phyloP scores from a whole-genome alignment of 1,140 invertebrate genomes.

The Teleogryllus occipitalis region DNA sequence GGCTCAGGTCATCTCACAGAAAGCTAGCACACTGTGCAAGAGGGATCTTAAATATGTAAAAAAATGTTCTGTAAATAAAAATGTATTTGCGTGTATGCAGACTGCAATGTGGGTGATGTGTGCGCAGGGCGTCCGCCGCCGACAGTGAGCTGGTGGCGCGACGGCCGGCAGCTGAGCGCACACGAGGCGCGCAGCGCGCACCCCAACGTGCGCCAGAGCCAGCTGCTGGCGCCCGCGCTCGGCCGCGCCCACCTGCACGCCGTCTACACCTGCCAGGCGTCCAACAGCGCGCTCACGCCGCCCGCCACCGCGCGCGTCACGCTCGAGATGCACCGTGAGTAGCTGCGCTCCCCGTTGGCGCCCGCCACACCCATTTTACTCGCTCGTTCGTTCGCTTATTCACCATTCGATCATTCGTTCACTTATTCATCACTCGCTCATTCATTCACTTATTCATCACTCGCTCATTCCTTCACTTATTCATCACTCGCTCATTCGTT shows the following conservation, averaged over 20 bases:
- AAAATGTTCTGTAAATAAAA: no score
- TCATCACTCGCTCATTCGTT: no score
- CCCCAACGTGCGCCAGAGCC: not conserved
- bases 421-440: no score
- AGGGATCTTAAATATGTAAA: no score
- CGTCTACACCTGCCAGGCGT: not conserved
- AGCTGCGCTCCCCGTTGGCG: not conserved
- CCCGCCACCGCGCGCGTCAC: not conserved
- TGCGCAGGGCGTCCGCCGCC: not conserved
- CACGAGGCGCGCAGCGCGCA: not conserved
- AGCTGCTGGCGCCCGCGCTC: not conserved
- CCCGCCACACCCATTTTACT: no score
- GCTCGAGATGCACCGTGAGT: not conserved
- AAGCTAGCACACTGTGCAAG: no score
- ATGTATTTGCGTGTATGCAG: no score
- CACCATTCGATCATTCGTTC: no score
- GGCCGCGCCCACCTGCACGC: not conserved
- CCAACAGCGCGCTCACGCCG: not conserved
- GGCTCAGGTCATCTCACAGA: no score
- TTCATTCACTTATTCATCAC: no score
- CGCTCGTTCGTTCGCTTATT: no score
- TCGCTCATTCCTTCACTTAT: no score
- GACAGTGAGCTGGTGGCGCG: not conserved
- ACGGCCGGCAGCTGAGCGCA: not conserved
- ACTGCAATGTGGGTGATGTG: not conserved